phyloP scores from a whole-genome alignment of 2,888 invertebrate species.

The Willowsia nigromaculata region DNA sequence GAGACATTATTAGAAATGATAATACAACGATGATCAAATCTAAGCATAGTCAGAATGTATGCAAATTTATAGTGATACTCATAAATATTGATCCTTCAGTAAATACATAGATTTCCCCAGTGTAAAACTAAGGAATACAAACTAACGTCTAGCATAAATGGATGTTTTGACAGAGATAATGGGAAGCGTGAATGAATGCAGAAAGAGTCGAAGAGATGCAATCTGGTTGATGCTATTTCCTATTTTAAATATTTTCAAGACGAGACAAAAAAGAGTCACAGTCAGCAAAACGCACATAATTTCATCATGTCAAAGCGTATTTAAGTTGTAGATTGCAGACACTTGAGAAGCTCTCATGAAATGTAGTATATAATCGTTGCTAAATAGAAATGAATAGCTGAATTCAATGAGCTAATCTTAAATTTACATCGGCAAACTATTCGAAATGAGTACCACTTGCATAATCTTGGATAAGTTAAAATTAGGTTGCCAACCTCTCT shows the following conservation, averaged over 20 bases:
- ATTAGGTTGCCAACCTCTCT: constrained; percentile 76
- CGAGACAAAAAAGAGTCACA: constrained; percentile 7
- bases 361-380: too few relatives aligned
- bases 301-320: constrained; percentile 20
- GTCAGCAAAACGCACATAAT: constrained; percentile 15
- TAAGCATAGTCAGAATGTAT: too few relatives aligned
- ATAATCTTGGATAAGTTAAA: constrained; percentile 70
- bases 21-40: not conserved
- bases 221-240: not conserved
- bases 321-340: not conserved
- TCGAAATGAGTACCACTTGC: constrained; percentile 69
- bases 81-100: too few relatives aligned
- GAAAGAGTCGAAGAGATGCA: not conserved
- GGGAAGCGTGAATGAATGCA: constrained; percentile 11
- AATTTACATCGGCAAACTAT: constrained; percentile 69
- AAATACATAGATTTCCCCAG: too few relatives aligned
- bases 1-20: not conserved
- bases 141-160: constrained; percentile 54
- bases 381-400: constrained; percentile 36
- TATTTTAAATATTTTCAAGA: not conserved
- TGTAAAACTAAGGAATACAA: too few relatives aligned
- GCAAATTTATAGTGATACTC: too few relatives aligned
- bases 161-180: constrained; percentile 27
- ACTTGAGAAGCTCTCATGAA: constrained; percentile 11
- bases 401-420: constrained; percentile 72